Conservation (phyloP, 2,888 invertebrate genomes). For the Thecophora atra region DNA sequence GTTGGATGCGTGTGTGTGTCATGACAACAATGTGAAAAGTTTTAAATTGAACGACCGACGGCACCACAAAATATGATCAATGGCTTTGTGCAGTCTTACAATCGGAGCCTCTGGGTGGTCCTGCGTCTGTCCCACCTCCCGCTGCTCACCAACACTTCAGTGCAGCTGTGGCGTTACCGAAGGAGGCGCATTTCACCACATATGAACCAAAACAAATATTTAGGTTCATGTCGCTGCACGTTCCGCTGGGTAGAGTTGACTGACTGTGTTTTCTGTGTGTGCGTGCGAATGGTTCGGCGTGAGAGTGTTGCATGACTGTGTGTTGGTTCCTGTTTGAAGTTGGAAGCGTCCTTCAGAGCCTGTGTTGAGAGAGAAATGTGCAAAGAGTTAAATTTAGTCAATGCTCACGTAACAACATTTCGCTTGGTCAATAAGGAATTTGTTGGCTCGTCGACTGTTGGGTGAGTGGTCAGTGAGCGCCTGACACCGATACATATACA, state of each 20-base stretch:
- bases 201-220: slow-evolving; percentile 8
- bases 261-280: background rate
- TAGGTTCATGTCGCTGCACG: background rate
- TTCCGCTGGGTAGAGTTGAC: background rate
- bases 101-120: background rate
- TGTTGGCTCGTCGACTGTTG: background rate
- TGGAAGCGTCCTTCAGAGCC: background rate
- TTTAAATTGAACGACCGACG: slow-evolving; percentile 22
- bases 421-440: background rate
- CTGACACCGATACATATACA: background rate
- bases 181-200: background rate
- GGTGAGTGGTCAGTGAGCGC: background rate
- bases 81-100: slow-evolving; percentile 19
- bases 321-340: background rate
- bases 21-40: background rate
- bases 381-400: background rate
- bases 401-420: slow-evolving; percentile 6
- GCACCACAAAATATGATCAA: slow-evolving; percentile 34
- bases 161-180: too few relatives aligned
- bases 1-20: background rate
- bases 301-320: background rate
- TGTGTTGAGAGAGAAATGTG: background rate
- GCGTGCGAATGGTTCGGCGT: background rate
- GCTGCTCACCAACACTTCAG: background rate
- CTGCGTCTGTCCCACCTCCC: background rate